phyloP scores from a whole-genome alignment of 1,140 invertebrate genomes.

The Hesperophylax magnus region DNA sequence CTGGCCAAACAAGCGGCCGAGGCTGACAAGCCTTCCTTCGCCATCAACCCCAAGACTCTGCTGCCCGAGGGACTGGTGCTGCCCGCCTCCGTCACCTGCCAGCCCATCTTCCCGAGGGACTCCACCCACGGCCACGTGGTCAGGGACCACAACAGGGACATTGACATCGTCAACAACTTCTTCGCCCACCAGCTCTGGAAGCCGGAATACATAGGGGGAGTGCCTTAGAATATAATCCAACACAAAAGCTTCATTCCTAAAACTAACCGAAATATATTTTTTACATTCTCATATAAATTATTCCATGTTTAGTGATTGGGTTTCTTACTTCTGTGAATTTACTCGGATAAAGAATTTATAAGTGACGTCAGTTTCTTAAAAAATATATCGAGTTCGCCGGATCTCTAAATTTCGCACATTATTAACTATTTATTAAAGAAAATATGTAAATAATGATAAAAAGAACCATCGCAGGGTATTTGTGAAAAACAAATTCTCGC shows the following conservation, averaged over 20 bases:
- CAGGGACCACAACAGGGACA: conserved; percentile 64
- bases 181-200: conserved; percentile 74
- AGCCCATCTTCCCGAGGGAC: conserved; percentile 60
- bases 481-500: too few species aligned
- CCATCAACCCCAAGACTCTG: conserved; percentile 57
- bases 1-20: conserved; percentile 54
- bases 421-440: too few species aligned
- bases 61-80: conserved; percentile 65
- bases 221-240: conserved; percentile 38
- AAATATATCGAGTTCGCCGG: too few species aligned
- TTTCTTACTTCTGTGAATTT: too few species aligned
- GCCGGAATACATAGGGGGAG: conserved; percentile 68
- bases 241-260: neutral
- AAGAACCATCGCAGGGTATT: too few species aligned
- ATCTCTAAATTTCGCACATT: too few species aligned
- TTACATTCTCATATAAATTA: neutral
- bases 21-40: conserved; percentile 59
- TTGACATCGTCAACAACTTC: conserved; percentile 71
- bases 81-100: conserved; percentile 66
- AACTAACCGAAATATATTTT: neutral
- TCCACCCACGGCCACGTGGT: conserved; percentile 50
- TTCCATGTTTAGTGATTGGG: neutral
- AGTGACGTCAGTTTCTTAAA: too few species aligned
- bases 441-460: too few species aligned
- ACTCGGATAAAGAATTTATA: too few species aligned